A percentile compares a stretch with the other conserved stretches of the same genome.
Evolutionary conservation across 2,888 invertebrate genomes (phyloP).

Genomic region (Mycalesis mineus): DNA sequence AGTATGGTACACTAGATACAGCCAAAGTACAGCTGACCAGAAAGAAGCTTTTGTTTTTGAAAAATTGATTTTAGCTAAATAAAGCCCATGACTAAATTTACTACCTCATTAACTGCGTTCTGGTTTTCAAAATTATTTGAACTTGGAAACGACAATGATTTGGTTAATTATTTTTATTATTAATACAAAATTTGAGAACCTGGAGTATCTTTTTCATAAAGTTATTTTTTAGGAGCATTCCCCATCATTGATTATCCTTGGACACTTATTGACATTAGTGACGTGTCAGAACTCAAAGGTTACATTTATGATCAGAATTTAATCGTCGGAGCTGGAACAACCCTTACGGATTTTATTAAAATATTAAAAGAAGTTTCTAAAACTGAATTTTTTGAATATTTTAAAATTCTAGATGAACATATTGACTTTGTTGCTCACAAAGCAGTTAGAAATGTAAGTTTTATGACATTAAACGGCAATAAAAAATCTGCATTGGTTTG

Average conservation of each 20-base stretch:
- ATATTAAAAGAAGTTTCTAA: conserved; percentile 48
- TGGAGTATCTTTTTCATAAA: neutral
- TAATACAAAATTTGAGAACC: too few species aligned
- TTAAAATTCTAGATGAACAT: conserved; percentile 75
- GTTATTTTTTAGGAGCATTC: conserved; percentile 52
- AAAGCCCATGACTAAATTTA: too few species aligned
- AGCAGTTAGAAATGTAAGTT: conserved; percentile 69
- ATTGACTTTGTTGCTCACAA: conserved; percentile 81
- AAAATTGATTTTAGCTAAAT: too few species aligned
- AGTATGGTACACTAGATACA: too few species aligned
- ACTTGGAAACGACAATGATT: too few species aligned
- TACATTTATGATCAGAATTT: conserved; percentile 56
- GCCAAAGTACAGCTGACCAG: too few species aligned
- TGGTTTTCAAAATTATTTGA: too few species aligned
- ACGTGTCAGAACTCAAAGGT: conserved; percentile 74
- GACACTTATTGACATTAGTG: conserved; percentile 80
- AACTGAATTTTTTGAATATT: conserved; percentile 69
- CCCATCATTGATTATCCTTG: conserved; percentile 52
- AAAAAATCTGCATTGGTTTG: too few species aligned
- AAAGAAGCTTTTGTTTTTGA: too few species aligned
- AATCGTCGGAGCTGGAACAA: conserved; percentile 74
- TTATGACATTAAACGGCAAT: neutral
- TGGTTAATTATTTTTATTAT: too few species aligned
- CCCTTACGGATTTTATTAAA: conserved; percentile 66
- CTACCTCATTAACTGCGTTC: too few species aligned